A percentile compares a stretch with the other conserved stretches of the same genome.
These are phyloP conservation scores for Cyanistes caeruleus DNA, from an alignment of 2,113 vertebrate species.

Conservation along the genomic window DNA sequence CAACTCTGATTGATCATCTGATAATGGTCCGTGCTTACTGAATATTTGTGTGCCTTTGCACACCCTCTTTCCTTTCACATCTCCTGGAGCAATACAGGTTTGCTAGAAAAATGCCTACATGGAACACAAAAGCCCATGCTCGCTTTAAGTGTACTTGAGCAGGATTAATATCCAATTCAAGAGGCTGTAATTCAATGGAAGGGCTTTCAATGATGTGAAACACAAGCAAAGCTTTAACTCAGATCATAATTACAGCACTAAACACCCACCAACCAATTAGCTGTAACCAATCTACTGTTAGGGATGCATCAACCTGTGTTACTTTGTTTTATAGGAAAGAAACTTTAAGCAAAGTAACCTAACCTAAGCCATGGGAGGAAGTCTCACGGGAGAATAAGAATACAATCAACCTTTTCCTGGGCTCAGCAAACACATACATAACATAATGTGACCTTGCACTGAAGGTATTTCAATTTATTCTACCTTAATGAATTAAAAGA, in stretches of 20 bases:
- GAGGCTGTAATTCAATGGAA: constrained; percentile 40
- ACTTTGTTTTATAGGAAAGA: not conserved
- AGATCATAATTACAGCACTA: constrained; percentile 36
- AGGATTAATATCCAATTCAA: constrained; percentile 26
- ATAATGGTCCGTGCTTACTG: not conserved
- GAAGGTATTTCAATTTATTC: constrained; percentile 11
- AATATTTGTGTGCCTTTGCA: not conserved
- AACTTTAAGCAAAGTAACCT: not conserved
- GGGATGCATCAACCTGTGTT: not conserved
- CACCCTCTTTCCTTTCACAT: not conserved
- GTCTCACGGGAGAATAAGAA: not conserved
- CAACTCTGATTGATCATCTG: not conserved
- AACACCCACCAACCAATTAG: constrained; percentile 45
- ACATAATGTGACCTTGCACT: not conserved
- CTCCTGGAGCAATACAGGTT: not conserved
- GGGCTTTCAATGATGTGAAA: constrained; percentile 50
- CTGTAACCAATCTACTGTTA: constrained; percentile 32
- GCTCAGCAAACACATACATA: not conserved
- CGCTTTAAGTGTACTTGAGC: constrained; percentile 30
- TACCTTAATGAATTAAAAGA: not conserved
- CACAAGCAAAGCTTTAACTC: constrained; percentile 58
- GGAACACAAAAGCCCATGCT: not conserved
- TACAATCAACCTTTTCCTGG: not conserved
- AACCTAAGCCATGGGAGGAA: not conserved
- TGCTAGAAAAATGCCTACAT: not conserved